phyloP scores from a whole-genome alignment of 2,113 vertebrate genomes.

The Engraulis encrasicolus region DNA sequence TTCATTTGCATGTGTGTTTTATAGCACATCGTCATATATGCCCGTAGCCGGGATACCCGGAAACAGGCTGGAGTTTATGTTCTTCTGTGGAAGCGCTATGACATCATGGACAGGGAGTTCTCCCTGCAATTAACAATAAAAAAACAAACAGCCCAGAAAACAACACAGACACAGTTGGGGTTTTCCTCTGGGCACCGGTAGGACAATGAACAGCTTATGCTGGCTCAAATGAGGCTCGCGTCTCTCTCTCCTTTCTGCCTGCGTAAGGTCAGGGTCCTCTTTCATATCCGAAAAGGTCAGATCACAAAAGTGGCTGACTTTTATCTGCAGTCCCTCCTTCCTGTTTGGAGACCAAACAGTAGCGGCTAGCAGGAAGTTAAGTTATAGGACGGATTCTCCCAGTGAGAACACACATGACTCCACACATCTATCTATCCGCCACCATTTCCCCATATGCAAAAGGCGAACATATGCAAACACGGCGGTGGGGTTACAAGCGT shows the following conservation, averaged over 20 bases:
- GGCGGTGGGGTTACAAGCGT: neutral
- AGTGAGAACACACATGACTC: conserved; percentile 19
- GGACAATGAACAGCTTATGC: neutral
- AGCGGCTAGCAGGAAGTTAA: conserved; percentile 30
- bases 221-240: neutral
- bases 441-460: neutral
- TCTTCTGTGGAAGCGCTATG: neutral
- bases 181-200: neutral
- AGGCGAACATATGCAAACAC: neutral
- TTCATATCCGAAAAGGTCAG: conserved; percentile 45
- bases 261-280: conserved; percentile 5
- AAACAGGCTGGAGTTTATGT: neutral
- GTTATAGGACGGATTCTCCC: conserved; percentile 22
- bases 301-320: conserved; percentile 10
- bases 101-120: neutral
- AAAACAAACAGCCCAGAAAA: neutral
- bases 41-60: neutral
- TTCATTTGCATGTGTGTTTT: neutral
- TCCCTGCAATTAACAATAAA: neutral
- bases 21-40: neutral
- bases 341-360: conserved; percentile 29
- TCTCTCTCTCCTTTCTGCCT: neutral
- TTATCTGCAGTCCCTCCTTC: conserved; percentile 39
- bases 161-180: neutral
- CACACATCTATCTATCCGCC: neutral